Evolutionary conservation across 1,140 invertebrate species (phyloP), one percentile per base, ranked within the genome.

Genomic region (Brachionus paranguensis): DNA sequence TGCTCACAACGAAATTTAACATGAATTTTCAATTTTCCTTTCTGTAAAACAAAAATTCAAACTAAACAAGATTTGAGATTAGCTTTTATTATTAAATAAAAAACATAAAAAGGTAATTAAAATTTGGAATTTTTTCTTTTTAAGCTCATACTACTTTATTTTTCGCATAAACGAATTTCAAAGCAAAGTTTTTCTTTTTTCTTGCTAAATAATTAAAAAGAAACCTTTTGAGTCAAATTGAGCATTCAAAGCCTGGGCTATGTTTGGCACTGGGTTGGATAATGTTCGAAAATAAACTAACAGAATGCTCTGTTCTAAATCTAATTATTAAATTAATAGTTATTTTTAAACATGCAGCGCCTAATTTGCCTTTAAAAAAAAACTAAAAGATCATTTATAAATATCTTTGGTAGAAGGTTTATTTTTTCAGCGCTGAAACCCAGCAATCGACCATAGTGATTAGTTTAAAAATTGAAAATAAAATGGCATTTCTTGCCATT

Each of bases 41-140:
- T 72, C 65, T 70, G 20, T 33, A 68, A 68, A 68, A 68, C 65
- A 8, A 68, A 68, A 68, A 68, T 68, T 68, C 27, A 68, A 68
- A 68, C 33, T 68, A 33, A 33, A 33, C n/a, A 41, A 68, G 33
- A 68, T 68, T 68, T 68, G n/a, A 72, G 68, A 72, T 72, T 72
- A 72, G 29, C 68, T 72, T 72, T 72, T 68, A 41, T 65, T 65
- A 37, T 41, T 3, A 17, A 72, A 41, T 17, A 45, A 72, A 72
- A 41, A 43, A 1, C 29, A 43, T 47, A 72, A 72, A 72, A 72
- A 72, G 68, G 68, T 72, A 72, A 72, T 72, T 72, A 72, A 72
- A 72, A 43, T 68, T 68, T 68, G 14, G 33, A 12, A 68, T 72
- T 72, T 72, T 72, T 41, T 41, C 37, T 72, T 41, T 72, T 8